Percentiles rank a stretch among this genome's conserved stretches.
phyloP scores from a whole-genome alignment of 1,140 invertebrate genomes.

The Saccostrea cuccullata region DNA sequence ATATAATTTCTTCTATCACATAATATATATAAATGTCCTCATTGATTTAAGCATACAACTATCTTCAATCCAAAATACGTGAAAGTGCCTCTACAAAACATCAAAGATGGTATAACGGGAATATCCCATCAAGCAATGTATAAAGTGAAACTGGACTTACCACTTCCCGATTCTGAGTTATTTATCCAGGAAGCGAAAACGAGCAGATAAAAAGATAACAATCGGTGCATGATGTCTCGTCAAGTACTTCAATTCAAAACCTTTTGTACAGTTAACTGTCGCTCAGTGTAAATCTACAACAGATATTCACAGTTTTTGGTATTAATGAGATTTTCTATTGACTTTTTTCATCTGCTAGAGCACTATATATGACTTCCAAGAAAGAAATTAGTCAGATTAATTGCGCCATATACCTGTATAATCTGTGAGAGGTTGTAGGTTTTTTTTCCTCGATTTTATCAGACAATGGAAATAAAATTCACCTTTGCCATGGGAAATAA shows the following conservation, averaged over 20 bases:
- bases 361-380: background rate
- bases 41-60: no score
- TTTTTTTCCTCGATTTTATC: background rate
- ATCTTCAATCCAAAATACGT: no score
- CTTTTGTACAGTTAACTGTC: background rate
- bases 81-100: background rate
- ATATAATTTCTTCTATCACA: no score
- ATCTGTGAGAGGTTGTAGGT: background rate
- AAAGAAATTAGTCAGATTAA: background rate
- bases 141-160: background rate
- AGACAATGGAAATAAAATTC: slow-evolving; percentile 12
- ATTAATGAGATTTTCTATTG: background rate
- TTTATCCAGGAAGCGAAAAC: background rate
- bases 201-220: background rate
- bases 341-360: no score
- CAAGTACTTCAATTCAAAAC: background rate
- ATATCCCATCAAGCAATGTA: background rate
- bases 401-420: background rate
- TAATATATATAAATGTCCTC: no score
- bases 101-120: background rate
- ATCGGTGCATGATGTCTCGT: background rate
- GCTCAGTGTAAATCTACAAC: background rate
- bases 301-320: background rate
- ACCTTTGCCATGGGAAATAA: background rate
- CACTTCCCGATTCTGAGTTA: background rate